A percentile compares a stretch with the other conserved stretches of the same genome.
phyloP scores from a whole-genome alignment of 2,888 invertebrate genomes.

The Seira musarum region DNA sequence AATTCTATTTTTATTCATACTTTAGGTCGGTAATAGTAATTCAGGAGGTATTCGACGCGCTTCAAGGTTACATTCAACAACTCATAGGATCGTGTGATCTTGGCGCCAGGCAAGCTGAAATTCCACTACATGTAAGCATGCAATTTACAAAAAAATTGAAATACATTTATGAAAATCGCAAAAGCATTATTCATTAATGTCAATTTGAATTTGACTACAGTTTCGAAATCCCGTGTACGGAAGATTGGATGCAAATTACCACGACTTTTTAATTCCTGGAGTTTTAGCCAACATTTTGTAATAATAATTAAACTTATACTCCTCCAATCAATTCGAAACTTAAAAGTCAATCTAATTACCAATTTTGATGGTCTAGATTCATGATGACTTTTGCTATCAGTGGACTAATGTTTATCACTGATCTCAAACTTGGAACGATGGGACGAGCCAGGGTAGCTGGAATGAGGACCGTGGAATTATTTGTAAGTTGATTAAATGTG shows the following conservation, averaged over 20 bases:
- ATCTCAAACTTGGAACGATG: conserved; percentile 59
- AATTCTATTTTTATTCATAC: conserved; percentile 75
- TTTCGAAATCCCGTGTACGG: conserved; percentile 55
- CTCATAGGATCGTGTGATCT: conserved; percentile 81
- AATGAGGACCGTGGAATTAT: conserved; percentile 38
- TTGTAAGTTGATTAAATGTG: too few species aligned
- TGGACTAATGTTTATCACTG: conserved; percentile 59
- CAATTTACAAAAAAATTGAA: neutral
- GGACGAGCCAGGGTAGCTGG: conserved; percentile 72
- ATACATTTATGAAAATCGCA: too few species aligned
- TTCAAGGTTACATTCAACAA: conserved; percentile 85
- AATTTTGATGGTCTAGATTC: too few species aligned
- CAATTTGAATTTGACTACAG: too few species aligned
- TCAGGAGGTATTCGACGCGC: conserved; percentile 87
- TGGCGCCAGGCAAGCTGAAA: conserved; percentile 85
- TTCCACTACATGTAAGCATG: conserved; percentile 49
- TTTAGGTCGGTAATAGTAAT: conserved; percentile 86
- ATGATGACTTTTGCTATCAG: conserved; percentile 60
- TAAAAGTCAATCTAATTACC: too few species aligned
- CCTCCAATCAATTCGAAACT: too few species aligned
- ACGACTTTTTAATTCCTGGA: conserved; percentile 95
- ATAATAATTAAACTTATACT: too few species aligned
- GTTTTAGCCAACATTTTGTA: conserved; percentile 77
- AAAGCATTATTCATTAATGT: too few species aligned
- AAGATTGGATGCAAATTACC: conserved; percentile 25